phyloP scores from a whole-genome alignment of 2,797 vertebrate genomes.

The Muraenolepis orangiensis region DNA sequence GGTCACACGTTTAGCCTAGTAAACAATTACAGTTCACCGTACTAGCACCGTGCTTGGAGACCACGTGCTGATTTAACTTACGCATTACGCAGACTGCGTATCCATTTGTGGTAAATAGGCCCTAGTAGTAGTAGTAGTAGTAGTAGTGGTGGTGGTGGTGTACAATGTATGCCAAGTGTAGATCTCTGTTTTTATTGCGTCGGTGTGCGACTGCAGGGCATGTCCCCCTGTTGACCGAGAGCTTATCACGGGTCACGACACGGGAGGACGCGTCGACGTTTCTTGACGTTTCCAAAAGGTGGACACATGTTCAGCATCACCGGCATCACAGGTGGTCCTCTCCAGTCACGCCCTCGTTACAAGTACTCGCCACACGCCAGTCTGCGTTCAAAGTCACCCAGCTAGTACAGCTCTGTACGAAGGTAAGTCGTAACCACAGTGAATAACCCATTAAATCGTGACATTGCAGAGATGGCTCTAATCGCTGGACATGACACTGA shows the following conservation, averaged over 20 bases:
- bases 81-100: neutral
- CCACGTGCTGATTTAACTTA: neutral
- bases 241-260: neutral
- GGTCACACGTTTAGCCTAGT: neutral
- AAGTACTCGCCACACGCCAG: constrained; percentile 11
- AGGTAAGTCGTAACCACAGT: constrained; percentile 38
- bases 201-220: constrained; percentile 36
- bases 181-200: constrained; percentile 31
- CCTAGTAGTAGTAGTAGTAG: neutral
- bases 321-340: constrained; percentile 12
- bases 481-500: neutral
- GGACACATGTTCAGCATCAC: constrained; percentile 13
- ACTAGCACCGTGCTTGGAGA: neutral
- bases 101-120: neutral
- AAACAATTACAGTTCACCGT: neutral
- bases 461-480: neutral
- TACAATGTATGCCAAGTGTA: constrained; percentile 46
- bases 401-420: constrained; percentile 37
- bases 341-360: neutral
- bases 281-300: neutral
- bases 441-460: neutral
- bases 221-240: neutral
- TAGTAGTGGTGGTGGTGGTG: neutral
- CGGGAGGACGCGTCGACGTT: neutral
- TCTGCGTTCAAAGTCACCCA: constrained; percentile 1